Evolutionary conservation across 2,888 invertebrate species (phyloP), one percentile per base, ranked within the genome.

Genomic region (Lissonota sp.): DNA sequence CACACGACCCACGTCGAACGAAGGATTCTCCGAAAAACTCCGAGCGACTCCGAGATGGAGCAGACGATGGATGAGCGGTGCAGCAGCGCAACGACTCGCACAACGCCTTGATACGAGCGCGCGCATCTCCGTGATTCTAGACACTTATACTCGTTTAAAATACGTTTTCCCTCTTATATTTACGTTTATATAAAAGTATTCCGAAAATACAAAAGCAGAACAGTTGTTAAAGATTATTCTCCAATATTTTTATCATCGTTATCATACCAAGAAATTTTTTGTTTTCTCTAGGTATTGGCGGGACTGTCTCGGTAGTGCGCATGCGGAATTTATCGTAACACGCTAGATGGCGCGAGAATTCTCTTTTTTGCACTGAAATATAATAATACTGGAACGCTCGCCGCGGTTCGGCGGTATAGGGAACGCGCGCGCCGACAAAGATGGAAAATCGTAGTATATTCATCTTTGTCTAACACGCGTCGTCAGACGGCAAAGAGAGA

Each of bases 71-170:
- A 3, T 26, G 26, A 1, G 26, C 26, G 26, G 63, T 44, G 72
- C 67, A 51, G 39, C 26, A 26, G 26, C 26, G 26, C 26, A 26
- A 26, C 26, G 26, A 3, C 26, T 26, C 26, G 26, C 67, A 62
- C 80, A 76, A 76, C 71, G 51, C 72, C 76, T 67, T 72, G 51
- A n/a, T 3, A 5, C 40, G 7, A 80, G 44, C 64, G 55, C 46
- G 12, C 10, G 39, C 14, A 0, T 1, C 49, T 6, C 16, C 71
- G 75, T 39, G 40, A 40, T 3, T 10, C 12, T 12, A 58, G 71
- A 49, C 66, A 0, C 46, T n/a, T 55, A 12, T 39, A 51, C 49
- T 57, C 26, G 37, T 66, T 44, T 44, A 7, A 5, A 46, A 4
- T 46, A 5, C 26, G 64, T 62, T 49, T 64, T 63, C 66, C 42